Evolutionary conservation across 2,113 vertebrate species (phyloP).

Genomic region (Psittacus erithacus): DNA sequence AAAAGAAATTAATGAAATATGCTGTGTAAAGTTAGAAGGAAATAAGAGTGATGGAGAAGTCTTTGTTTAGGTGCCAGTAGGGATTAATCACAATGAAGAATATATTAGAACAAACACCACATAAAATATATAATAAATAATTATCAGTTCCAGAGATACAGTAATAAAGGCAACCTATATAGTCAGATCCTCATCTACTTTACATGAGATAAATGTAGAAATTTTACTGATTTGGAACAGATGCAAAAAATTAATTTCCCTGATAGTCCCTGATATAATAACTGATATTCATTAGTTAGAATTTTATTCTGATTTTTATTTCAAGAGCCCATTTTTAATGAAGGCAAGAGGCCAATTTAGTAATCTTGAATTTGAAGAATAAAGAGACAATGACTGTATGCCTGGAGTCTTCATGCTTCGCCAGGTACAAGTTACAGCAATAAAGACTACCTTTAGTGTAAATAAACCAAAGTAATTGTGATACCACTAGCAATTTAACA

Average conservation of each 20-base stretch:
- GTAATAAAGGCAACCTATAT: not conserved
- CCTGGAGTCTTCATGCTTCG: conserved; percentile 38
- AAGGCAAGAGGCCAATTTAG: conserved; percentile 47
- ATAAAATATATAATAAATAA: not conserved
- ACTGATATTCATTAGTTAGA: conserved; percentile 24
- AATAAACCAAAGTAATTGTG: conserved; percentile 21
- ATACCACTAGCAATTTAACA: not conserved
- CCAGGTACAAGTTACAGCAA: not conserved
- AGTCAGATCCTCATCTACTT: not conserved
- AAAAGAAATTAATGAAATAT: not conserved
- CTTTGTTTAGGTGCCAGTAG: not conserved
- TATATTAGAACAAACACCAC: not conserved
- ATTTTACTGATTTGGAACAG: not conserved
- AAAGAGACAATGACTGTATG: conserved; percentile 29
- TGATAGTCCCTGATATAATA: not conserved
- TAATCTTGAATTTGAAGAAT: conserved; percentile 53
- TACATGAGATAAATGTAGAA: conserved; percentile 26
- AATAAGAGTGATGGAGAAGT: not conserved
- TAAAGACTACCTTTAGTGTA: conserved; percentile 26
- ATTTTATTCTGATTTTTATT: conserved; percentile 63
- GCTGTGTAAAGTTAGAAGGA: not conserved
- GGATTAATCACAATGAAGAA: not conserved
- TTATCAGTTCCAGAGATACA: not conserved
- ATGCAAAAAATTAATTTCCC: conserved; percentile 16
- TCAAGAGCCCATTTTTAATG: conserved; percentile 48